Conservation (phyloP, 1,140 invertebrate species). For the Hylyphantes graminicola region DNA sequence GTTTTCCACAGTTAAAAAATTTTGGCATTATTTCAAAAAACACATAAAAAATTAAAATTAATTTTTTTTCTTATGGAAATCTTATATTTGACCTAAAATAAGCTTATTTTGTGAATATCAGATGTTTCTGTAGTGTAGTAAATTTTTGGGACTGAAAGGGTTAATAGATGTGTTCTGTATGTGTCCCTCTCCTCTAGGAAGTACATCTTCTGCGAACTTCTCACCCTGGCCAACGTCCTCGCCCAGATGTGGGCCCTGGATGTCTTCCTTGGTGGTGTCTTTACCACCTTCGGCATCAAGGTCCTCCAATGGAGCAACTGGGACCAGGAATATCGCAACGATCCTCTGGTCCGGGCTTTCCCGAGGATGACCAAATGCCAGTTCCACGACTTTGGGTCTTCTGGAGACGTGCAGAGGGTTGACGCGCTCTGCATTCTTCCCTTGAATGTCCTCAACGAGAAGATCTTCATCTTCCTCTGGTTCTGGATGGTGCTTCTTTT, state of each 20-base stretch:
- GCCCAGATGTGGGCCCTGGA: conserved; percentile 82
- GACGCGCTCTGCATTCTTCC: conserved; percentile 88
- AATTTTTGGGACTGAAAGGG: no score
- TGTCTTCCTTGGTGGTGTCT: conserved; percentile 94
- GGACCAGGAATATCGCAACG: conserved; percentile 83
- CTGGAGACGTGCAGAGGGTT: conserved; percentile 83
- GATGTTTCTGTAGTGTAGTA: no score
- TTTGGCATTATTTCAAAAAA: no score
- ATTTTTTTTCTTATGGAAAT: no score
- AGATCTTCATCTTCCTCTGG: conserved; percentile 91
- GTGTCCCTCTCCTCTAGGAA: conserved; percentile 64
- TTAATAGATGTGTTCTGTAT: no score
- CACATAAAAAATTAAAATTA: no score
- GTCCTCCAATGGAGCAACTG: conserved; percentile 91
- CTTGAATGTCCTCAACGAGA: conserved; percentile 89
- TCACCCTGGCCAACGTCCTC: conserved; percentile 68
- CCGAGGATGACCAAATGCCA: conserved; percentile 90
- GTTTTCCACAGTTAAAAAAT: no score
- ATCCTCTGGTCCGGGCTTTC: conserved; percentile 93
- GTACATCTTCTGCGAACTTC: conserved; percentile 84
- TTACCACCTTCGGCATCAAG: conserved; percentile 93
- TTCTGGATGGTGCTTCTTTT: conserved; percentile 88
- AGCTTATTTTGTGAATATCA: no score
- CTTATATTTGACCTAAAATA: no score
- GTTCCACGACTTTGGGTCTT: conserved; percentile 86